These are phyloP conservation scores for Phaenicophaeus curvirostris DNA, from an alignment of 2,797 vertebrate genomes.

Conservation along the genomic window DNA sequence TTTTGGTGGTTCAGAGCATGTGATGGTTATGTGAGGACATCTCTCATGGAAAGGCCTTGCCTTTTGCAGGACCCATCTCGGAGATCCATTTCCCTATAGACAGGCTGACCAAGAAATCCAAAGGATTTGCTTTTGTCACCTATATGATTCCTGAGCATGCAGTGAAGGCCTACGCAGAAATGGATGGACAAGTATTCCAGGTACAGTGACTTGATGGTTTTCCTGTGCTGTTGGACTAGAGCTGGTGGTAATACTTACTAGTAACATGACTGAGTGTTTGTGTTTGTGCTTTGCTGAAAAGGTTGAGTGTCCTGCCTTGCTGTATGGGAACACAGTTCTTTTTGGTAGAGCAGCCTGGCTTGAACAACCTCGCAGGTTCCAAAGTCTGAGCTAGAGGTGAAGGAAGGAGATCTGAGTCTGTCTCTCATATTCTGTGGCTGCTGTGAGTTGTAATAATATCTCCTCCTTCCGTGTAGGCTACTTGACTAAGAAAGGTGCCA, in stretches of 20 bases:
- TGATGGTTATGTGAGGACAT: background rate
- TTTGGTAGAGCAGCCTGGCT: background rate
- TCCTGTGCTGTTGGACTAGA: background rate
- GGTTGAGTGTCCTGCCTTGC: background rate
- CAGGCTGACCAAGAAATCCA: conserved; percentile 89
- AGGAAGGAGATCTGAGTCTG: background rate
- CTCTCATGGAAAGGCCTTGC: background rate
- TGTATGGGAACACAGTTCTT: background rate
- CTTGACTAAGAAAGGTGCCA: background rate
- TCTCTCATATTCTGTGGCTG: fast-evolving
- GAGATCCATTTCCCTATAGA: conserved; percentile 93
- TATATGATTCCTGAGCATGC: conserved; percentile 96
- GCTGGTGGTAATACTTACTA: background rate
- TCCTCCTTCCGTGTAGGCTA: background rate
- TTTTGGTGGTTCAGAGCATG: background rate
- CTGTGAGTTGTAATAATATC: background rate
- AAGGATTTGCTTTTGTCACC: conserved; percentile 94
- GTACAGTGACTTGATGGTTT: conserved; percentile 63
- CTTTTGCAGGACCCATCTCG: conserved; percentile 85
- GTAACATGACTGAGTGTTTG: background rate
- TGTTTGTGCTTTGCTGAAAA: background rate
- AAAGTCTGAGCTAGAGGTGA: background rate
- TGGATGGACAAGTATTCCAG: conserved; percentile 96
- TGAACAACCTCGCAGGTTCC: background rate
- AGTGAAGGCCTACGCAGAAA: conserved; percentile 84